Evolutionary conservation across 2,888 invertebrate genomes (phyloP).

Genomic region (Nebria salina): DNA sequence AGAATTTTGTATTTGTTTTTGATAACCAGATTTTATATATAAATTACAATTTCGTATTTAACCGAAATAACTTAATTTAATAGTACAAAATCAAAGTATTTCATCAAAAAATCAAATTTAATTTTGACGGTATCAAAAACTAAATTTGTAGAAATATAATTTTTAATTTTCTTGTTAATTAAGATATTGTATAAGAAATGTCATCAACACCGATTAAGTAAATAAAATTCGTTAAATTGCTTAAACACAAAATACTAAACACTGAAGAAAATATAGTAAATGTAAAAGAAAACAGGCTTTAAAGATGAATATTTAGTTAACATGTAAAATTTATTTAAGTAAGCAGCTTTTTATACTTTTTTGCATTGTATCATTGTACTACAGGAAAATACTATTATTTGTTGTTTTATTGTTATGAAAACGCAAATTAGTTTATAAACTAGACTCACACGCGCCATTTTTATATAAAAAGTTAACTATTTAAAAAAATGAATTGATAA

Average conservation of each 20-base stretch:
- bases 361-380: constrained; percentile 35
- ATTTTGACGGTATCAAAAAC: not conserved
- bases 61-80: constrained; percentile 33
- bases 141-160: not conserved
- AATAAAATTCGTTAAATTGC: constrained; percentile 26
- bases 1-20: not conserved
- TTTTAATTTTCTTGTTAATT: constrained; percentile 6
- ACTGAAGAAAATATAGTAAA: constrained; percentile 25
- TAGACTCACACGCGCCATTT: constrained; percentile 36
- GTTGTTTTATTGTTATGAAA: constrained; percentile 26
- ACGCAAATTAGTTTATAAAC: constrained; percentile 23
- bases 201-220: not conserved
- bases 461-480: constrained; percentile 33
- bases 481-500: constrained; percentile 26
- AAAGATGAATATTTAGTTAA: constrained; percentile 29
- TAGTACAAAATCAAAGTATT: constrained; percentile 30
- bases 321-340: constrained; percentile 35
- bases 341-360: constrained; percentile 40
- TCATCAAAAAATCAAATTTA: not conserved
- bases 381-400: not conserved
- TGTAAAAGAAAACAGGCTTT: constrained; percentile 38
- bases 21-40: not conserved
- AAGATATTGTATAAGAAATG: constrained; percentile 7
- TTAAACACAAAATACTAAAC: constrained; percentile 33
- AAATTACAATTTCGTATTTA: constrained; percentile 28